Conservation (phyloP, 2,113 vertebrate genomes). For the Lampris megalopsis region DNA sequence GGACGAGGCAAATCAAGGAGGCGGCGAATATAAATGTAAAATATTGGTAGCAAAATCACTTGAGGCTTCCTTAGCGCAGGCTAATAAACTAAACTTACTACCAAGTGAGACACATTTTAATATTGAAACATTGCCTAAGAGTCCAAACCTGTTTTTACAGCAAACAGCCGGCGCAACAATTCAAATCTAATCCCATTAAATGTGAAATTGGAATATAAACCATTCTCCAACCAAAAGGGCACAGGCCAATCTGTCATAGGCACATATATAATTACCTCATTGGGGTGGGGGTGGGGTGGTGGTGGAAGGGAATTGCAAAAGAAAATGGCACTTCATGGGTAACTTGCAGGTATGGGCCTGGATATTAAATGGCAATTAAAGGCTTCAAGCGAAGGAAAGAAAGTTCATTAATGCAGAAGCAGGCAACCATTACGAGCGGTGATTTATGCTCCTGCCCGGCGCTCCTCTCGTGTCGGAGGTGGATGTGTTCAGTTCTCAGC, state of each 20-base stretch:
- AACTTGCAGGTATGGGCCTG: not conserved
- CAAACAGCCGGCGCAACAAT: constrained; percentile 53
- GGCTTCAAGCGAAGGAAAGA: constrained; percentile 20
- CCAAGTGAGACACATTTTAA: constrained; percentile 27
- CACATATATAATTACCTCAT: constrained; percentile 29
- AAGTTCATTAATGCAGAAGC: constrained; percentile 29
- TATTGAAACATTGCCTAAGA: constrained; percentile 44
- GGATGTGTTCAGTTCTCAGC: constrained; percentile 25
- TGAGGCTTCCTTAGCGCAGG: constrained; percentile 10
- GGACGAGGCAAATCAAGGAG: constrained; percentile 34
- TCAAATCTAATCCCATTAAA: constrained; percentile 61
- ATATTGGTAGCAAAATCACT: constrained; percentile 37
- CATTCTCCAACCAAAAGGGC: constrained; percentile 32
- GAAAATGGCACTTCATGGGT: constrained; percentile 15
- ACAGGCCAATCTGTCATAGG: constrained; percentile 38
- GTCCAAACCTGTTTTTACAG: constrained; percentile 51
- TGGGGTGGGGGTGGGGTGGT: not conserved
- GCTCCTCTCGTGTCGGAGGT: constrained; percentile 8
- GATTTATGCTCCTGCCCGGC: constrained; percentile 35
- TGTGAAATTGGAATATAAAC: constrained; percentile 49
- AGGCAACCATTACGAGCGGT: constrained; percentile 37
- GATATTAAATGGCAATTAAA: constrained; percentile 50
- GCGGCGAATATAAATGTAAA: constrained; percentile 41
- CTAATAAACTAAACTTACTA: constrained; percentile 57
- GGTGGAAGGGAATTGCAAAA: not conserved